Conservation (phyloP, 2,113 vertebrate species). For the Artemisiospiza belli region DNA sequence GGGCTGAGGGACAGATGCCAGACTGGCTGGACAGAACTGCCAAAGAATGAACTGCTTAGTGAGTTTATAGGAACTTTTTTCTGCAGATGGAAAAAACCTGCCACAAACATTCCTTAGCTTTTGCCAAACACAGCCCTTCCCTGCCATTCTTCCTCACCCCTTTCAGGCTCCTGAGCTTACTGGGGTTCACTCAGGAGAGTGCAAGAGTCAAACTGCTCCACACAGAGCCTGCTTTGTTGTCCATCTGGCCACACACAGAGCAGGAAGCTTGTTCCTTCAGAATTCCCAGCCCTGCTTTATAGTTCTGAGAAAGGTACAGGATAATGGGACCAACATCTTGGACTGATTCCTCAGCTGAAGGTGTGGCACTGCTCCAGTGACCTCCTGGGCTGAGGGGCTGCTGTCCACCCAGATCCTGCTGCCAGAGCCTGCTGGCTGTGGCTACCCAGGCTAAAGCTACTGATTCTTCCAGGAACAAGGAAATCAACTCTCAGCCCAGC, state of each 20-base stretch:
- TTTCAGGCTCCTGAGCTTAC: background rate
- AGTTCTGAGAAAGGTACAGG: background rate
- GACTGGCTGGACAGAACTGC: background rate
- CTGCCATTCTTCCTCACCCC: background rate
- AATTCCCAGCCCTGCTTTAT: background rate
- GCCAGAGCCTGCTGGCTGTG: background rate
- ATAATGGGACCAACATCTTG: background rate
- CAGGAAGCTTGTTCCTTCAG: background rate
- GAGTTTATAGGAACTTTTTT: background rate
- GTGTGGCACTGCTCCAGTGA: background rate
- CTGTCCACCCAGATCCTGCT: background rate
- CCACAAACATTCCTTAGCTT: background rate
- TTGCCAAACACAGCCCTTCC: background rate
- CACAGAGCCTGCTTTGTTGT: constrained; percentile 24
- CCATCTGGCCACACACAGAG: constrained; percentile 10
- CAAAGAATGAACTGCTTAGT: background rate
- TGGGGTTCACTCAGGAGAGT: background rate
- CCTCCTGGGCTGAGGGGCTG: background rate
- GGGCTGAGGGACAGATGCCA: background rate
- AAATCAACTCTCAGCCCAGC: background rate
- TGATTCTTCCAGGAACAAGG: background rate
- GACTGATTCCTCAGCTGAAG: background rate
- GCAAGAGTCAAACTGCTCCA: background rate
- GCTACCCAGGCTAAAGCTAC: background rate
- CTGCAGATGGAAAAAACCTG: background rate